These are phyloP conservation scores for Ligdia adustata DNA, from an alignment of 2,888 invertebrate genomes.

Conservation along the genomic window DNA sequence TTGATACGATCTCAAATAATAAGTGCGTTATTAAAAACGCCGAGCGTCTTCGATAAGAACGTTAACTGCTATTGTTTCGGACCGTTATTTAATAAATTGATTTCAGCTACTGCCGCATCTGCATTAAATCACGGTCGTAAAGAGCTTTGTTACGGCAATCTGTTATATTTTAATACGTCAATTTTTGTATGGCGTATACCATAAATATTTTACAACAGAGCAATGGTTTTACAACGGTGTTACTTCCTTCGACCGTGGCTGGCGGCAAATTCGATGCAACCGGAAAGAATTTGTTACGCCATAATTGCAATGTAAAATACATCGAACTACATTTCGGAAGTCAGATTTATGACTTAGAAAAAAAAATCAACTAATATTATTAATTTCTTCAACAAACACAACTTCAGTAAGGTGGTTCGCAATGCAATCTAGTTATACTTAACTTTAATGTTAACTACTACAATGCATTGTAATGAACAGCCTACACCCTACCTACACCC, in stretches of 20 bases:
- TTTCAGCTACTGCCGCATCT: slow-evolving; percentile 23
- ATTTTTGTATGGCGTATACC: slow-evolving; percentile 50
- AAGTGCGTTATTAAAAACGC: slow-evolving; percentile 24
- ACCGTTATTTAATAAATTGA: slow-evolving; percentile 27
- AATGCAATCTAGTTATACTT: no score
- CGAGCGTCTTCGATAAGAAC: slow-evolving; percentile 27
- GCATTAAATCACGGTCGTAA: slow-evolving; percentile 51
- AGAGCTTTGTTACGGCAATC: slow-evolving; percentile 57
- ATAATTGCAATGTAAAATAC: slow-evolving; percentile 30
- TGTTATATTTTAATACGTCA: slow-evolving; percentile 51
- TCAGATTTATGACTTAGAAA: slow-evolving; percentile 22
- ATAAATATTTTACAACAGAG: slow-evolving; percentile 67
- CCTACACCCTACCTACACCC: slow-evolving; percentile 6
- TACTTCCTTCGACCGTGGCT: slow-evolving; percentile 56
- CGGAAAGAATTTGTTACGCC: slow-evolving; percentile 65
- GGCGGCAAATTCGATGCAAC: slow-evolving; percentile 46
- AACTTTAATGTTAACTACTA: no score
- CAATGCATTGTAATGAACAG: slow-evolving; percentile 3
- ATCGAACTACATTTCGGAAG: slow-evolving; percentile 21
- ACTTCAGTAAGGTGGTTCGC: no score
- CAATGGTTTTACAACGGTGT: slow-evolving; percentile 55
- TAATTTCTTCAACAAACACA: no score
- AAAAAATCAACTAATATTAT: no score
- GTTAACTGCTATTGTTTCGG: slow-evolving; percentile 30
- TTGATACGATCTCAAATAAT: slow-evolving; percentile 40